These are phyloP conservation scores for Euzophera pinguis DNA, from an alignment of 2,888 invertebrate genomes.

Conservation along the genomic window DNA sequence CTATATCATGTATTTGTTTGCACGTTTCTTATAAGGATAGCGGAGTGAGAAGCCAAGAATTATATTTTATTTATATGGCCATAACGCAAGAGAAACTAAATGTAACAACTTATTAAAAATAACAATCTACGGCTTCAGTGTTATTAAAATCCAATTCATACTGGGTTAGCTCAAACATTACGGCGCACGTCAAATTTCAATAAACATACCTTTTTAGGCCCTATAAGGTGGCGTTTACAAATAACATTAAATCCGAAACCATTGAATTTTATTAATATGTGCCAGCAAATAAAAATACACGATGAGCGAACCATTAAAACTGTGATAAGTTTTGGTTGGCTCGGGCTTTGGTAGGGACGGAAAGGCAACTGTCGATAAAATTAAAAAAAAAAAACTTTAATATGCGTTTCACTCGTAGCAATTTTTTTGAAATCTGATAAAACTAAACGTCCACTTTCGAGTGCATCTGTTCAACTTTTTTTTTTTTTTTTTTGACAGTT, in stretches of 20 bases:
- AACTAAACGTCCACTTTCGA: not conserved
- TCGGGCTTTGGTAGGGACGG: constrained; percentile 48
- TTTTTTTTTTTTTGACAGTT: too few relatives aligned
- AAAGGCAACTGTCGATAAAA: constrained; percentile 21
- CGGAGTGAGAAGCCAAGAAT: too few relatives aligned
- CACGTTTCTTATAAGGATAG: too few relatives aligned
- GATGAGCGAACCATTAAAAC: constrained; percentile 46
- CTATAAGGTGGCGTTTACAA: constrained; percentile 8
- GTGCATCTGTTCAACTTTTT: too few relatives aligned
- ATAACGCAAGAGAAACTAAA: too few relatives aligned
- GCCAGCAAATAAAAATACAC: constrained; percentile 29
- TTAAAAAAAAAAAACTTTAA: not conserved
- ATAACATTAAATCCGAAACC: constrained; percentile 12
- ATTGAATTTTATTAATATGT: constrained; percentile 41
- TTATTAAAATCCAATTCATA: not conserved
- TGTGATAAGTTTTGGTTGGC: constrained; percentile 47
- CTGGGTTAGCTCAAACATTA: not conserved
- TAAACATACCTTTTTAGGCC: constrained; percentile 6
- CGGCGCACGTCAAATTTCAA: constrained; percentile 4
- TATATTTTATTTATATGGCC: too few relatives aligned
- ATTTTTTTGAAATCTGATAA: not conserved
- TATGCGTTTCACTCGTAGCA: not conserved
- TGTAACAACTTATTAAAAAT: not conserved
- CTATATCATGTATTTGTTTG: too few relatives aligned
- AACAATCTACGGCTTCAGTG: not conserved